Evolutionary conservation across 2,888 invertebrate genomes (phyloP), one percentile per base, ranked within the genome.

Genomic region (Endomychus coccineus): DNA sequence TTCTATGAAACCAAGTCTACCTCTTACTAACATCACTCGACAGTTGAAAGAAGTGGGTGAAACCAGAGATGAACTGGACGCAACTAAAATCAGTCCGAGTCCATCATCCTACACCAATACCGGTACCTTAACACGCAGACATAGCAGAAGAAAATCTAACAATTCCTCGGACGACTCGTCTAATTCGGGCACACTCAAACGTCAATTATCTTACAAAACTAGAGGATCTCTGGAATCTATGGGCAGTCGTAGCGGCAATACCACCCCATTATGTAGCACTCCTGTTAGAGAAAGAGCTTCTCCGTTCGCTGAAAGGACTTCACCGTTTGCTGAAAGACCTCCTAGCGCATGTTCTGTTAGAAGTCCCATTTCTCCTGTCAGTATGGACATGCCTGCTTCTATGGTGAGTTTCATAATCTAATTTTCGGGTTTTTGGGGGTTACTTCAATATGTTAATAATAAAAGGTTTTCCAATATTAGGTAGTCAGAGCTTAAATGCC

Each of bases 1-100:
- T 0, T 87, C 88, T 11, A 85, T 88, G 82, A 87, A 87, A 62
- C 90, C 91, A 4, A 90, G 89, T 65, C 75, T 92, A 30, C 92
- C 91, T 0, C 63, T 91, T 44, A 92, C 92, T 2, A 85, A 86
- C 59, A 91, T 90, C 68, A 91, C 91, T 2, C 73, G 92, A 9
- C 88, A 89, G 56, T 69, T 92, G 39, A 90, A 90, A 57, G 89
- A 91, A 61, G 89, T 85, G 54, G 87, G 82, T 2, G 87, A 88
- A 56, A 82, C 80, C 2, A 68, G 74, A 38, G 74, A 72, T 44
- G 71, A 71, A 13, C 66, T 68, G 32, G 70, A 71, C 27, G 70
- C 70, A 17, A 68, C 71, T 1, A 66, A 66, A 23, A 64, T 56
- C 40, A 67, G 56, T 49, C 62, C 53, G 36, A 66, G 56, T 34